phyloP scores from a whole-genome alignment of 2,113 vertebrate species.

The Gasterosteus nipponicus region DNA sequence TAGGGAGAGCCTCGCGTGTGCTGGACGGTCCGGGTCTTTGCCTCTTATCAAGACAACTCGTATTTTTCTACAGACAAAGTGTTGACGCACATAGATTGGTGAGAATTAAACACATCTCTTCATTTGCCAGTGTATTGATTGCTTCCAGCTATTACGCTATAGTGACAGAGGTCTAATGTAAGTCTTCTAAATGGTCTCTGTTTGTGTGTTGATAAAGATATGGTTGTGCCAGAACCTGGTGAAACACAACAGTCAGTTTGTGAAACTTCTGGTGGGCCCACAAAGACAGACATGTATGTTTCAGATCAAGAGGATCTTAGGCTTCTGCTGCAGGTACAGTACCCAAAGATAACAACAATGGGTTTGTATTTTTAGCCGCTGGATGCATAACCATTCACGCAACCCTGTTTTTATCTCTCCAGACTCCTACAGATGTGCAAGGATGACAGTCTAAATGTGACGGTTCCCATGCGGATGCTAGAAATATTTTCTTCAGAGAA shows the following conservation, averaged over 20 bases:
- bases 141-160: background rate
- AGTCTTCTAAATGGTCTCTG: conserved; percentile 7
- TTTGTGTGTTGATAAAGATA: conserved; percentile 81
- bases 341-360: background rate
- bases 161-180: background rate
- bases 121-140: background rate
- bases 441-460: conserved; percentile 91
- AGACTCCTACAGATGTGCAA: conserved; percentile 89
- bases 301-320: conserved; percentile 95
- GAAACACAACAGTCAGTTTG: conserved; percentile 89
- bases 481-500: conserved; percentile 94
- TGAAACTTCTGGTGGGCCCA: conserved; percentile 89
- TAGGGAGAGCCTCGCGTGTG: conserved; percentile 77
- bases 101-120: conserved; percentile 59
- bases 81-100: conserved; percentile 95
- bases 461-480: conserved; percentile 97
- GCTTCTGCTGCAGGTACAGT: conserved; percentile 94
- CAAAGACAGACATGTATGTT: conserved; percentile 92
- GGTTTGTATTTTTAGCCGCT: background rate
- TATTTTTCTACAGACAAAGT: conserved; percentile 95
- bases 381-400: conserved; percentile 5
- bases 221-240: conserved; percentile 97
- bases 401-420: conserved; percentile 19
- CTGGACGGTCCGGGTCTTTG: conserved; percentile 83
- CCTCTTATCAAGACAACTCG: conserved; percentile 90